Conservation (phyloP, 2,888 invertebrate genomes). For the Caenorhabditis macrosperma region DNA sequence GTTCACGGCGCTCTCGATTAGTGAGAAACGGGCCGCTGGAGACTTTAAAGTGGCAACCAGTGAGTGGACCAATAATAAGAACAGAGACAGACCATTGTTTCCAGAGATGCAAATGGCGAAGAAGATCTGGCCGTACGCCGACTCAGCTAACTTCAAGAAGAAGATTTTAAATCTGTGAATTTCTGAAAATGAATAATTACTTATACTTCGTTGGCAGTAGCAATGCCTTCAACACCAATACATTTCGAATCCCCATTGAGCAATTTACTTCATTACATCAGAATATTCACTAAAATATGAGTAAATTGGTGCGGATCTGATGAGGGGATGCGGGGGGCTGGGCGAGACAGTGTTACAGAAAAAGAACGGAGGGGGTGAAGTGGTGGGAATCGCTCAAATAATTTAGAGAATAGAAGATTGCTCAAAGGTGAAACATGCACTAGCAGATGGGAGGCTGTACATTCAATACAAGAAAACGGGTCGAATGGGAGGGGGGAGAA, state of each 20-base stretch:
- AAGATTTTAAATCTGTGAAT: conserved; percentile 63
- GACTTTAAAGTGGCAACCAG: conserved; percentile 54
- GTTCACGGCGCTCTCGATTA: conserved; percentile 62
- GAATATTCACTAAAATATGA: conserved; percentile 48
- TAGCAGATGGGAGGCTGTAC: not conserved
- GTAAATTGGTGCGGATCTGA: conserved; percentile 28
- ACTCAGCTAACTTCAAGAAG: conserved; percentile 63
- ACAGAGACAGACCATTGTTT: not conserved
- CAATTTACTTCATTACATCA: conserved; percentile 41
- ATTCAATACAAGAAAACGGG: not conserved
- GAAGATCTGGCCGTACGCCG: conserved; percentile 69
- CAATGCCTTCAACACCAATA: not conserved
- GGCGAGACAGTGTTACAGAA: not conserved
- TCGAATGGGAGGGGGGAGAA: not conserved
- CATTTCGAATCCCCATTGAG: conserved; percentile 12
- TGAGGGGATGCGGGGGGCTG: not conserved
- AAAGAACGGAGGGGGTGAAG: not conserved
- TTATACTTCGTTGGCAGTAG: too few species aligned
- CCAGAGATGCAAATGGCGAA: conserved; percentile 56
- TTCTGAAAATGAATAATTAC: not conserved
- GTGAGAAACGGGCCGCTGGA: conserved; percentile 43
- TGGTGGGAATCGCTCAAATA: conserved; percentile 37
- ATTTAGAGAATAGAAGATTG: not conserved
- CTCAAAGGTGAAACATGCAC: conserved; percentile 24
- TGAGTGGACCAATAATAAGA: not conserved